phyloP scores from a whole-genome alignment of 1,140 invertebrate genomes.

The Oncopeltus fasciatus region DNA sequence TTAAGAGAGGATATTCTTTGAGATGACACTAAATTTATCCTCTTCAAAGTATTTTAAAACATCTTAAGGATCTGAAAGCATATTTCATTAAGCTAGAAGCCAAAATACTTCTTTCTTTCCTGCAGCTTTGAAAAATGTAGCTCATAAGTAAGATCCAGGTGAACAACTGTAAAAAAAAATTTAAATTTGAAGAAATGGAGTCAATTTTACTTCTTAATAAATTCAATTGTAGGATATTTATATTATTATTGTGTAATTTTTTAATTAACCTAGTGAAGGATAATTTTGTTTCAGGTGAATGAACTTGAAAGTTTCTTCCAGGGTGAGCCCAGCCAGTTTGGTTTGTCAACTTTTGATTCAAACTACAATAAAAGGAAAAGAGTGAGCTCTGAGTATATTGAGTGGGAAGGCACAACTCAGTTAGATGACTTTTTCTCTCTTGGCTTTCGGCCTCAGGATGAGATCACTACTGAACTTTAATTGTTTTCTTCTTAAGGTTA shows the following conservation, averaged over 20 bases:
- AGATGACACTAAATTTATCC: too few species aligned
- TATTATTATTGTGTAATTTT: background rate
- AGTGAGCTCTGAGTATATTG: slow-evolving; percentile 8
- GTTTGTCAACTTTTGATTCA: slow-evolving; percentile 32
- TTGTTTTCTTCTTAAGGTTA: background rate
- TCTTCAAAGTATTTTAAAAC: too few species aligned
- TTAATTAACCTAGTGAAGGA: background rate
- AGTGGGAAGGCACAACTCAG: slow-evolving; percentile 37
- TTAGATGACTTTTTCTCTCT: slow-evolving; percentile 50
- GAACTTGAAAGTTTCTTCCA: slow-evolving; percentile 16
- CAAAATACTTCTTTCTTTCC: too few species aligned
- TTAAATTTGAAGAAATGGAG: too few species aligned
- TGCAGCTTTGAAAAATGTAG: too few species aligned
- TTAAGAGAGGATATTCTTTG: too few species aligned
- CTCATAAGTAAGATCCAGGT: too few species aligned
- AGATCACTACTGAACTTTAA: slow-evolving; percentile 58
- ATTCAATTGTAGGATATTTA: too few species aligned
- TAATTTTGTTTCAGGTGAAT: slow-evolving; percentile 14
- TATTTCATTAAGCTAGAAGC: too few species aligned
- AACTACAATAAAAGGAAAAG: slow-evolving; percentile 25
- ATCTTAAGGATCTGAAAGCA: too few species aligned
- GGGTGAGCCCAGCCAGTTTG: slow-evolving; percentile 22
- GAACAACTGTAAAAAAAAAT: too few species aligned
- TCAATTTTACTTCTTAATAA: too few species aligned
- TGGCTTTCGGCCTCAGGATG: slow-evolving; percentile 58